Percentiles rank a stretch among this genome's conserved stretches.
phyloP scores from a whole-genome alignment of 2,797 vertebrate species.

The Fringilla coelebs region DNA sequence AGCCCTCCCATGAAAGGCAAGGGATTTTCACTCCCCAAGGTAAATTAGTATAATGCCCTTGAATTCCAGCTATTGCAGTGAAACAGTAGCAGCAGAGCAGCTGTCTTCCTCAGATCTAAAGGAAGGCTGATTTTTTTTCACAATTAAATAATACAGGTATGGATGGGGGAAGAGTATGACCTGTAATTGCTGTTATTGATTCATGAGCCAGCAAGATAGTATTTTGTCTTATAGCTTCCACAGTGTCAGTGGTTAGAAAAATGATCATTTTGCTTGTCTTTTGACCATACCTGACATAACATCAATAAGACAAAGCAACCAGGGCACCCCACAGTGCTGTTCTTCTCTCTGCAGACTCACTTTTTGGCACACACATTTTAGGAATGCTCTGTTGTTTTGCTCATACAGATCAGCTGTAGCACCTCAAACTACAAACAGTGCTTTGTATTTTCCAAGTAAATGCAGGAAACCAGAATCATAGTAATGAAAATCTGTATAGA shows the following conservation, averaged over 20 bases:
- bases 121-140: background rate
- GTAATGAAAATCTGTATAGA: background rate
- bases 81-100: background rate
- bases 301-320: constrained; percentile 12
- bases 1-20: background rate
- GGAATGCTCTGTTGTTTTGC: background rate
- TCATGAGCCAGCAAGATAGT: background rate
- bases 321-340: background rate
- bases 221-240: background rate
- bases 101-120: background rate
- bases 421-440: background rate
- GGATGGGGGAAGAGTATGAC: background rate
- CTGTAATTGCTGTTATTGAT: constrained; percentile 31
- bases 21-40: background rate
- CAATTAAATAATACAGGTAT: background rate
- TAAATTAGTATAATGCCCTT: background rate
- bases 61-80: background rate
- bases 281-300: constrained; percentile 19
- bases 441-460: background rate
- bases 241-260: constrained; percentile 6
- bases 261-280: constrained; percentile 15
- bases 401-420: background rate
- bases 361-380: background rate
- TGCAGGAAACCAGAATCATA: background rate
- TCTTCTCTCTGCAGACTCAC: background rate